Evolutionary conservation across 2,797 vertebrate genomes (phyloP), one percentile per base, ranked within the genome.

Genomic region (Brachyrhaphis roseni): DNA sequence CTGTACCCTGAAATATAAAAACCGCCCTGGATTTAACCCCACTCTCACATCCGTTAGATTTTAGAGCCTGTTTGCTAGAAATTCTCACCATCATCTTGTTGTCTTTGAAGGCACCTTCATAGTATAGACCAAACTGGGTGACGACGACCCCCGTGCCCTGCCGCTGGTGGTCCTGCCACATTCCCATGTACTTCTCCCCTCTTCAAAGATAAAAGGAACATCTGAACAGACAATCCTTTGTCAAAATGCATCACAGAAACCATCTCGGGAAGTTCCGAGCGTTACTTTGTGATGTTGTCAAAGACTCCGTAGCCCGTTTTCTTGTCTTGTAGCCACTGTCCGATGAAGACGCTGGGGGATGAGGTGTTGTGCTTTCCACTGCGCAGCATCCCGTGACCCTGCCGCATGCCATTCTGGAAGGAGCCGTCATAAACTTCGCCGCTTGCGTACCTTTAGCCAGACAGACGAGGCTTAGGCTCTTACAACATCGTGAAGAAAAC

Each of bases 161-260:
- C 45, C 97, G 96, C 76, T 93, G 88, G 80, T 99, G 97, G 75
- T 99, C 98, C 88, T 97, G 97, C 98, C 98, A 99, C 96, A 96
- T 96, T 45, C 98, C 98, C 98, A 99, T 99, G 82, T 97, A 99
- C 92, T 99, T 99, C 88, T 99, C 98, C 47, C 98, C 98, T 88
- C 98, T 99, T 91, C 20, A 51, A 0, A 64, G 6, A 78, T 77
- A 79, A 72, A 6, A 34, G 5, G 31, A 26, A 41, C 31, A 45
- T 10, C 15, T 71, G 5, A 31, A 13, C 3, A 57, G 73, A 43
- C 12, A 10, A 51, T 34, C 16, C 28, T 34, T 28, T 34, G 28
- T 31, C 71, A 39, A 26, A 12, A 43, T 3, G n/a, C 2, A 5
- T 45, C 1, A 26, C 5, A 15, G 6, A 64, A 36, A 4, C 20